Evolutionary conservation across 2,113 vertebrate species (phyloP).

Genomic region (Thryonomys swinderianus): DNA sequence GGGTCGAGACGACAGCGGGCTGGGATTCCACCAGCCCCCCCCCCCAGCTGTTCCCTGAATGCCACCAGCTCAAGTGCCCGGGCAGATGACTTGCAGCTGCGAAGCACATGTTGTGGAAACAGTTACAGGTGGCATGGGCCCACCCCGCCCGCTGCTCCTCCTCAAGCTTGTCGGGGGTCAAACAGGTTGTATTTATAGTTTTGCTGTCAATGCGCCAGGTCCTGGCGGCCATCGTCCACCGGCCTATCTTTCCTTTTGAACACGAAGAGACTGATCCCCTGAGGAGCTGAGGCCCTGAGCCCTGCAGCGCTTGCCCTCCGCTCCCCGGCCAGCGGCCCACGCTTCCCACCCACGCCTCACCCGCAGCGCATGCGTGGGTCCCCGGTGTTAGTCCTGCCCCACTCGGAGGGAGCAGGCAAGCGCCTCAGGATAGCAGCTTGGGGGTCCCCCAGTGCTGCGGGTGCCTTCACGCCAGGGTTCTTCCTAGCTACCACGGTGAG

Average conservation of each 20-base stretch:
- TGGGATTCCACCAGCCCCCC: not conserved
- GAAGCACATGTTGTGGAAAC: slow-evolving; percentile 34
- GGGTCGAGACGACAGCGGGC: not conserved
- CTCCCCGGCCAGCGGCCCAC: rapidly evolving
- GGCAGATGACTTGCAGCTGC: slow-evolving; percentile 32
- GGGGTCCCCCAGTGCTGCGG: not conserved
- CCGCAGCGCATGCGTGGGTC: not conserved
- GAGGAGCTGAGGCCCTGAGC: not conserved
- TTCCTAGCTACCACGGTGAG: not conserved
- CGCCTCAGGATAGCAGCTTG: not conserved
- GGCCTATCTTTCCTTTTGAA: not conserved
- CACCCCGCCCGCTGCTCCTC: not conserved
- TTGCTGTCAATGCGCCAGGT: not conserved
- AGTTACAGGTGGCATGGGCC: not conserved
- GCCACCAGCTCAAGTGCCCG: not conserved
- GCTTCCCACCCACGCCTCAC: not conserved
- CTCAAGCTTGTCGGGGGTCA: not conserved
- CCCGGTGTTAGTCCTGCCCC: not conserved
- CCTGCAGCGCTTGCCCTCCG: not conserved
- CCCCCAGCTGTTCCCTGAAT: not conserved
- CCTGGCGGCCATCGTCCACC: not conserved
- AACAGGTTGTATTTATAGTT: not conserved
- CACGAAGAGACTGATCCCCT: not conserved
- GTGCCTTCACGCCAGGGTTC: not conserved
- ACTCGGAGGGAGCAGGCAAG: not conserved